These are phyloP conservation scores for Notiomystis cincta DNA, from an alignment of 2,113 vertebrate species.

Conservation along the genomic window DNA sequence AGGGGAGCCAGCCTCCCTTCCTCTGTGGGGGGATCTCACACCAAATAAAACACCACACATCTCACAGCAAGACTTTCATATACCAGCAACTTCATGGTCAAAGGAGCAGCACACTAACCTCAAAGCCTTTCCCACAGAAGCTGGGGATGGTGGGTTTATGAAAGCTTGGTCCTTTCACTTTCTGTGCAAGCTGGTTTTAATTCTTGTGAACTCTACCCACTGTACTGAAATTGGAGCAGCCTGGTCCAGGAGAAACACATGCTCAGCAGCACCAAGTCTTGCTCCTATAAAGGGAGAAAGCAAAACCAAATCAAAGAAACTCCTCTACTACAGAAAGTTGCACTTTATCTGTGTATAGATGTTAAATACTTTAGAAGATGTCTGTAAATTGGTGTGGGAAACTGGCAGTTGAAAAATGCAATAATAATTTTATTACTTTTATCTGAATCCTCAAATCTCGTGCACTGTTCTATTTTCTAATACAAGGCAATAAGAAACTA, in stretches of 20 bases:
- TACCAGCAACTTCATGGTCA: not conserved
- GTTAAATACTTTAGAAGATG: not conserved
- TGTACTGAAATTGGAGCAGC: not conserved
- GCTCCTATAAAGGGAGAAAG: not conserved
- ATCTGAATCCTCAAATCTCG: not conserved
- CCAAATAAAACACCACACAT: not conserved
- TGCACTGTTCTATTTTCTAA: not conserved
- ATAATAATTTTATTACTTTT: not conserved
- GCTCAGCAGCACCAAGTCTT: not conserved
- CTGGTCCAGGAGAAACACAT: not conserved
- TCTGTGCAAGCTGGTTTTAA: not conserved
- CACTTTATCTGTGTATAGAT: not conserved
- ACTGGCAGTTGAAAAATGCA: not conserved
- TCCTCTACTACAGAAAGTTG: not conserved
- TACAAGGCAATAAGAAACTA: not conserved
- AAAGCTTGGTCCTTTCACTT: not conserved
- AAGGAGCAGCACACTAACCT: not conserved
- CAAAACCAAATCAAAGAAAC: not conserved
- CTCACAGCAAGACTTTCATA: not conserved
- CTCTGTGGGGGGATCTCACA: accelerated
- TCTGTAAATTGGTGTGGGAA: not conserved
- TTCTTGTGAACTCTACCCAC: not conserved
- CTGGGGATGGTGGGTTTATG: not conserved
- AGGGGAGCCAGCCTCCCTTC: not conserved
- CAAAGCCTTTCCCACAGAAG: not conserved